Evolutionary conservation across 2,888 invertebrate genomes (phyloP), one percentile per base, ranked within the genome.

Genomic region (Chironomus riparius): DNA sequence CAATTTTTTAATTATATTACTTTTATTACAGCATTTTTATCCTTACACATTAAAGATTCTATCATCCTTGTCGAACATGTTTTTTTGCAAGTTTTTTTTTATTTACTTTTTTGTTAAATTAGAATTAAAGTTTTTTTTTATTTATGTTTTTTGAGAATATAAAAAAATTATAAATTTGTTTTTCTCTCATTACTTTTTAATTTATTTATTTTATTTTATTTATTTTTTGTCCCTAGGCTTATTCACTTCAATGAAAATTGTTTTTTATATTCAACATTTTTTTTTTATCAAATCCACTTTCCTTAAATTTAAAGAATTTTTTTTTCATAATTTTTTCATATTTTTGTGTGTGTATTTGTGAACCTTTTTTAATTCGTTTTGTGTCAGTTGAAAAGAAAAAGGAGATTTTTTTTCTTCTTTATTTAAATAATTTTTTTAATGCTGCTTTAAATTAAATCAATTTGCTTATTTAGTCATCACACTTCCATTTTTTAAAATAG

Each of bases 11-110:
- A 71, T 71, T 71, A 71, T 71, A 71, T 71, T 56, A 72, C 56
- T 71, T 74, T 72, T 74, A 74, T 74, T 74, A 74, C 74, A 74
- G 74, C 74, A 68, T 65, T 68, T 38, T 72, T 72, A 72, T 56
- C 56, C 74, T 74, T 74, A 74, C 47, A 74, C 74, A 68, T 74
- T 74, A 68, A 74, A 74, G 22, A 62, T 62, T 68, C 68, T 47
- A n/a, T 68, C 56, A 47, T 47, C 47, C 61, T 61, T 62, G 24
- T 61, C 50, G 74, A 47, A 38, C 62, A 69, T 15, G 24, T 69
- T 69, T 47, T 69, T 48, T 47, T 73, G 22, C 15, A 7, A 56
- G n/a, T 56, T 56, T 56, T 56, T 24, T 56, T 18, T 15, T 56
- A 18, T 56, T 56, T 56, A 56, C 18, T 56, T 56, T 56, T 18